Evolutionary conservation across 1,140 invertebrate species (phyloP), one percentile per base, ranked within the genome.

Genomic region (Drosophila nigromelanica): DNA sequence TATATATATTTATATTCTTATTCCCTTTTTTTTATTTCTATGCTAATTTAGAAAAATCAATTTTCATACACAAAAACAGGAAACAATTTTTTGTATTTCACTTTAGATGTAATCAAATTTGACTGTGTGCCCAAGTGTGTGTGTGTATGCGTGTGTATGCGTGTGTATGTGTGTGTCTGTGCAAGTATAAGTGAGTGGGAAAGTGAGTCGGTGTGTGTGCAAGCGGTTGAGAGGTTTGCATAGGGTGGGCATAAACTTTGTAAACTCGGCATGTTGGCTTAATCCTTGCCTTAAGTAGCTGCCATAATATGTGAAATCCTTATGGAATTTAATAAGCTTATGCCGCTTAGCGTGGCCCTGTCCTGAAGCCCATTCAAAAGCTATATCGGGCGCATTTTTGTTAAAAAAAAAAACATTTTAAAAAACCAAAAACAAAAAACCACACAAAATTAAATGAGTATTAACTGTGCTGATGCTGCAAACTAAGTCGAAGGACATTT

Each of bases 301-400:
- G 58, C 68, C 70, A 74, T 79, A 73, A 71, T 82, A 82, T 79
- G 64, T 54, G 76, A 76, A 76, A 87, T 87, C 76, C 83, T 78
- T 69, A 79, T 79, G 83, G 78, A 89, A 87, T 89, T 87, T 82
- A 82, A 79, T 87, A 89, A 87, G 79, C 83, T 82, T 89, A 69
- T 67, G 64, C 51, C 72, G 66, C 82, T 54, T 24, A 59, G 47
- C 47, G 27, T 58, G 47, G 5, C 50, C 62, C 47, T 18, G 15
- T 18, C 18, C 42, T n/a, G 45, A 45, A 43, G 58, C 35, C 56
- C 30, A 43, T 61, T 54, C 51, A 61, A 59, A 40, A 43, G 14
- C 52, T 15, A 14, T 18, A 8, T 12, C 37, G 15, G 27, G 21
- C 39, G 14, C 11, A 37, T 45, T 54, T 63, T 27, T 18, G 37